These are phyloP conservation scores for Epistrophe eligans DNA, from an alignment of 2,888 invertebrate species.

Conservation along the genomic window DNA sequence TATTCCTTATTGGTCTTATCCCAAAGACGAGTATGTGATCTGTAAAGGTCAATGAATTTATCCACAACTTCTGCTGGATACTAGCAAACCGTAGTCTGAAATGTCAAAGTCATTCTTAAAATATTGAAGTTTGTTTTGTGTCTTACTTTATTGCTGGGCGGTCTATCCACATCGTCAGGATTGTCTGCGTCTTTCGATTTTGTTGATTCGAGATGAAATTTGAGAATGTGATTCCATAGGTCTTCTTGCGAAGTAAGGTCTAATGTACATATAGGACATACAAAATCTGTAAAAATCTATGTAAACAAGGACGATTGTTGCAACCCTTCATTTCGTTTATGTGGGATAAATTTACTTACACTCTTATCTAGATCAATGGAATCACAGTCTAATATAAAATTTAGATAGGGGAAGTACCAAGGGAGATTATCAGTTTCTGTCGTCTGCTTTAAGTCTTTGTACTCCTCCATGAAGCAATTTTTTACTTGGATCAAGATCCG, in stretches of 20 bases:
- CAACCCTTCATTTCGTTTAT: neutral
- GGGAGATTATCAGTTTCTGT: constrained; percentile 32
- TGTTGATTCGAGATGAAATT: neutral
- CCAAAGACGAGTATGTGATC: constrained; percentile 56
- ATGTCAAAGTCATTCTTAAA: neutral
- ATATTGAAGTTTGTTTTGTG: neutral
- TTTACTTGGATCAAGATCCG: constrained; percentile 42
- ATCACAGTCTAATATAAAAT: constrained; percentile 51
- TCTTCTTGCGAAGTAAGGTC: constrained; percentile 42
- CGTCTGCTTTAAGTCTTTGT: constrained; percentile 30
- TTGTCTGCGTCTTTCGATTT: neutral
- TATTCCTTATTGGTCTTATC: constrained; percentile 64
- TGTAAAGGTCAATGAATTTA: constrained; percentile 61
- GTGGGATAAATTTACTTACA: constrained; percentile 28
- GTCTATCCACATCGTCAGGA: neutral
- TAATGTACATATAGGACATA: constrained; percentile 48
- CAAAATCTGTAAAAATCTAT: constrained; percentile 63
- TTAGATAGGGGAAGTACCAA: constrained; percentile 63
- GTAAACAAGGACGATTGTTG: neutral
- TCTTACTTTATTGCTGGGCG: neutral
- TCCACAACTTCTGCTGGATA: constrained; percentile 56
- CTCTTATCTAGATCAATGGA: constrained; percentile 48
- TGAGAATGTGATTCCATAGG: constrained; percentile 47
- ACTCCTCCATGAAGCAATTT: constrained; percentile 62
- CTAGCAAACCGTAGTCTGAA: constrained; percentile 28